Base-by-base conservation (phyloP, 2,888 invertebrate species). In the Crepidodera aurea region DNA sequence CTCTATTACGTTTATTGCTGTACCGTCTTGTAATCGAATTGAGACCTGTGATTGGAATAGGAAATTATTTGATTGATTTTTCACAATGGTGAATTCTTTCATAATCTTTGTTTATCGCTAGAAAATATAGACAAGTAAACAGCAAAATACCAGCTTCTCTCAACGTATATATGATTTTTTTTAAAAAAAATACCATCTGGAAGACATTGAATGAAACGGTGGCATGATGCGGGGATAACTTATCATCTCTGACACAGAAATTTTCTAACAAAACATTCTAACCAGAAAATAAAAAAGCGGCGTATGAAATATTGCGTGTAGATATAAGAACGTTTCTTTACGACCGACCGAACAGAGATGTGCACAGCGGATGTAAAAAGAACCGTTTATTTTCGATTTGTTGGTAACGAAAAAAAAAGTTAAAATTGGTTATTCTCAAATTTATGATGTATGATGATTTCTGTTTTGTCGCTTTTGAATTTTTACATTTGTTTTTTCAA, bases 271-370 rank as follows among this genome's bases (percentile, higher is more conserved):
- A 59, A 50, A 46, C 22, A 19, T 25, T 48, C 54, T 10, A 37
- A 48, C 48, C 50, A 29, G 51, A 63, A 44, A 63, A 59, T 59
- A 63, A 63, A 63, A 57, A 59, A 50, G 48, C 19, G 27, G 19
- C 39, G 27, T 61, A 55, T 56, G 63, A 63, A 60, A 60, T 60
- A 66, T 66, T 51, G 60, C 64, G 60, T 67, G 57, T 57, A 51
- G 61, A 63, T 56, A 57, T 65, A 62, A 19, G 56, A 59, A 51
- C 60, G 51, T 44, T 50, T 58, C 27, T 58, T 64, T 60, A 34
- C 15, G 29, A 15, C 29, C 50, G 65, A 64, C 64, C 67, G 67
- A 68, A 67, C 67, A 70, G 65, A 59, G 51, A 29, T 50, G 57
- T 51, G 51, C 59, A 60, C 62, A 42, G 62, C 64, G 62, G 44